phyloP scores from a whole-genome alignment of 2,797 vertebrate species.

The Microctenopoma lineatum region DNA sequence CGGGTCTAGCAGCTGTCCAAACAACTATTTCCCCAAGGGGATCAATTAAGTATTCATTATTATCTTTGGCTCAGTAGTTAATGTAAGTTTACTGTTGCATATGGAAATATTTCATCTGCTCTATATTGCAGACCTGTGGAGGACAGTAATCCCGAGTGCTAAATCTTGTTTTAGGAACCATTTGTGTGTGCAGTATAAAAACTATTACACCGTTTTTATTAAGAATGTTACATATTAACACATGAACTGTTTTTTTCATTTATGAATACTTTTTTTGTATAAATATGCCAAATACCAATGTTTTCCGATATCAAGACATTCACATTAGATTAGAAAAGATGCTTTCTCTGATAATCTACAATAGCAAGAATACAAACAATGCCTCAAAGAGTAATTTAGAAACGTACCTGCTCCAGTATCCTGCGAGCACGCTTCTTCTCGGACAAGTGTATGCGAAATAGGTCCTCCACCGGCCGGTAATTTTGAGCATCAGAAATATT shows the following conservation, averaged over 20 bases:
- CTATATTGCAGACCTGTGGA: constrained; percentile 96
- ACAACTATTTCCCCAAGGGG: no score
- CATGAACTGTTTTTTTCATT: not conserved
- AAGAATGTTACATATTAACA: not conserved
- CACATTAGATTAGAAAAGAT: not conserved
- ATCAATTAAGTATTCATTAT: no score
- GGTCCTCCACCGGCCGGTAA: constrained; percentile 94
- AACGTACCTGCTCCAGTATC: constrained; percentile 93
- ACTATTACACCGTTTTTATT: no score
- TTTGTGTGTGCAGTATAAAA: not conserved
- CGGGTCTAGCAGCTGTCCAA: no score
- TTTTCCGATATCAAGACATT: not conserved
- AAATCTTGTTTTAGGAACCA: not conserved
- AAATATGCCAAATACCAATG: not conserved
- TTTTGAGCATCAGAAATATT: constrained; percentile 98
- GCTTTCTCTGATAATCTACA: not conserved
- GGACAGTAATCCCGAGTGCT: constrained; percentile 65
- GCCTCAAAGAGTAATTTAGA: not conserved
- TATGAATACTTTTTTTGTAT: not conserved
- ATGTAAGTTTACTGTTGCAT: constrained; percentile 8
- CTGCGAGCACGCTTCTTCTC: constrained; percentile 96
- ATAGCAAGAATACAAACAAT: not conserved
- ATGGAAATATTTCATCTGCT: constrained; percentile 96
- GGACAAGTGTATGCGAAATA: constrained; percentile 93
- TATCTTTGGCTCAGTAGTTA: not conserved